phyloP scores from a whole-genome alignment of 2,797 vertebrate species.

The Siniperca obscura region DNA sequence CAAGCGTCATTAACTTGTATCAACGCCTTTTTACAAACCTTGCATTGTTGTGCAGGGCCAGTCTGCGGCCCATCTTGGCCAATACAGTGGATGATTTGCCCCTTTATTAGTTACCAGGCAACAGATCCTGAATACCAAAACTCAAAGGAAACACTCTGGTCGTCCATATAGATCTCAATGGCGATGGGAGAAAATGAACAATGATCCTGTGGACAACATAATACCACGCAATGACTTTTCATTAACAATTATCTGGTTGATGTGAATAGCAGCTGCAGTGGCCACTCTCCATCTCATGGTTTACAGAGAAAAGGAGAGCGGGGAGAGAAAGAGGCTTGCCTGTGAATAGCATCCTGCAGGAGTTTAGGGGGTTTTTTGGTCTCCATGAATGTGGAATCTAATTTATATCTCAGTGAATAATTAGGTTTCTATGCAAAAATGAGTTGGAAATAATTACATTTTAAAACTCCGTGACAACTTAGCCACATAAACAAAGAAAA shows the following conservation, averaged over 20 bases:
- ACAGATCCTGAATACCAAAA: constrained; percentile 99
- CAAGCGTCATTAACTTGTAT: constrained; percentile 98
- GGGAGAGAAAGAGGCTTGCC: constrained; percentile 64
- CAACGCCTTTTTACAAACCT: constrained; percentile 96
- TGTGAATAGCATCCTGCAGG: constrained; percentile 75
- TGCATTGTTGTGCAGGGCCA: constrained; percentile 93
- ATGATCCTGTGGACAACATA: constrained; percentile 98
- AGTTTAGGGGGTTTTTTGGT: constrained; percentile 72
- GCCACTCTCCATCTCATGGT: constrained; percentile 93
- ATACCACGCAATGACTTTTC: constrained; percentile 99
- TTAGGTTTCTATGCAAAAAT: constrained; percentile 88
- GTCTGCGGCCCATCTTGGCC: constrained; percentile 96
- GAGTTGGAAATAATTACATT: constrained; percentile 78
- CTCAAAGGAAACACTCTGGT: constrained; percentile 98
- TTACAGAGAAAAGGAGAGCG: constrained; percentile 83
- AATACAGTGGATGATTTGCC: constrained; percentile 96
- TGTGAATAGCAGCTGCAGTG: constrained; percentile 99
- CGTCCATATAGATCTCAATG: constrained; percentile 97
- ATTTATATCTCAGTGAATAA: constrained; percentile 88
- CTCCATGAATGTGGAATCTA: constrained; percentile 83
- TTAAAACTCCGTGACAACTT: constrained; percentile 72
- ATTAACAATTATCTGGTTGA: constrained; percentile 99
- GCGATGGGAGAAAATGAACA: constrained; percentile 96
- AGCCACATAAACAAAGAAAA: constrained; percentile 63
- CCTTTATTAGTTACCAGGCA: constrained; percentile 99